Evolutionary conservation across 2,797 vertebrate genomes (phyloP).

Genomic region (Apodemus agrarius): DNA sequence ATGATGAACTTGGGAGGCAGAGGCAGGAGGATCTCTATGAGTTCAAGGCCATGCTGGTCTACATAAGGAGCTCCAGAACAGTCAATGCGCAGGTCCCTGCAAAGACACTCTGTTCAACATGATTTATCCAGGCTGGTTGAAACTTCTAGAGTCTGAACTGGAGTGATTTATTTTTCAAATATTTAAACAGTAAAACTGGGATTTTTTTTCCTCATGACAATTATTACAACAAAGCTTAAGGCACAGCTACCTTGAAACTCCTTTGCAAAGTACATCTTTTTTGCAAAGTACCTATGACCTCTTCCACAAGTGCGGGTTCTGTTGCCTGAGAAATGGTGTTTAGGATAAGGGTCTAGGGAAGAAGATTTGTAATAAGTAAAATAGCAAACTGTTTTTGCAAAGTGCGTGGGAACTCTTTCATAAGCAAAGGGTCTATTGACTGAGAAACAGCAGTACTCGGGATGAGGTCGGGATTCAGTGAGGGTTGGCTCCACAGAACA

Average conservation of each 20-base stretch:
- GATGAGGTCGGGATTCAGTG: neutral
- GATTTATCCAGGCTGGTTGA: neutral
- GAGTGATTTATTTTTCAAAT: neutral
- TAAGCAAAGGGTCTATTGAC: neutral
- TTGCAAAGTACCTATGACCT: neutral
- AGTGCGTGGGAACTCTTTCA: neutral
- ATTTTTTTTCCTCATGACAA: neutral
- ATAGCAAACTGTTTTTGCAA: neutral
- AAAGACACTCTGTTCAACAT: neutral
- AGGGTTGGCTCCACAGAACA: neutral
- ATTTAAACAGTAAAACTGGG: neutral
- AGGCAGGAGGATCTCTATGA: neutral
- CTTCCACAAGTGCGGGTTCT: neutral
- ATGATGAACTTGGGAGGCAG: neutral
- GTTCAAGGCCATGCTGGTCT: neutral
- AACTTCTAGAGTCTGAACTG: neutral
- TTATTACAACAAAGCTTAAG: neutral
- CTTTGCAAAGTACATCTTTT: neutral
- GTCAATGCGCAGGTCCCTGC: neutral
- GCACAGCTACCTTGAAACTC: neutral
- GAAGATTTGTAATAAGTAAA: neutral
- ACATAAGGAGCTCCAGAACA: neutral
- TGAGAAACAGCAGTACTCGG: neutral
- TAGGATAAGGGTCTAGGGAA: neutral
- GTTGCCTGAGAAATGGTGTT: neutral